These are phyloP conservation scores for Gymnocheta viridis DNA, from an alignment of 2,888 invertebrate species.

Conservation along the genomic window DNA sequence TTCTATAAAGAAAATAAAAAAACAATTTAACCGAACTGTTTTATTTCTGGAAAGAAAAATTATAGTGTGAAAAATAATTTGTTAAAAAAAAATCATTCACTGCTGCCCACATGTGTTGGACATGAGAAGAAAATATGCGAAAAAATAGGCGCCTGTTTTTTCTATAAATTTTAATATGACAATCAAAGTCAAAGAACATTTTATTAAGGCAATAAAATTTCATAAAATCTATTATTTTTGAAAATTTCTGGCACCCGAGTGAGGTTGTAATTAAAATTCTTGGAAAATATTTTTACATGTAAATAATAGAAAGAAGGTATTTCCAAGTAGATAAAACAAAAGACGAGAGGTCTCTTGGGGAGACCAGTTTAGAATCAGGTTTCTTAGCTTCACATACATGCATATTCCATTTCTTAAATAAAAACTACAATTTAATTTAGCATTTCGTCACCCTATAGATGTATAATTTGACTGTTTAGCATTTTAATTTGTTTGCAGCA, in stretches of 20 bases:
- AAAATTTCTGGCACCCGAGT: background rate
- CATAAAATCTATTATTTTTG: background rate
- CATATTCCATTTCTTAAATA: too few relatives aligned
- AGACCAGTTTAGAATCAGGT: too few relatives aligned
- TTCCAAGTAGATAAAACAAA: too few relatives aligned
- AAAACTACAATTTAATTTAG: too few relatives aligned
- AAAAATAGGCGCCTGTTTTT: slow-evolving; percentile 43
- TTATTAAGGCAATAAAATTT: slow-evolving; percentile 4
- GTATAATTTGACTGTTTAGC: too few relatives aligned
- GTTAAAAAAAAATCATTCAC: slow-evolving; percentile 13
- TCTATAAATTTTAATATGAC: background rate
- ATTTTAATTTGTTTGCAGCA: too few relatives aligned
- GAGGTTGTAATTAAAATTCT: background rate
- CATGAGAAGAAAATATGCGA: slow-evolving; percentile 6
- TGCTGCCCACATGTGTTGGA: slow-evolving; percentile 39
- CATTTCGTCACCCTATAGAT: too few relatives aligned
- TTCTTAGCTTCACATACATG: too few relatives aligned
- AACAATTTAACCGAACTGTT: background rate
- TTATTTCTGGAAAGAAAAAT: slow-evolving; percentile 1
- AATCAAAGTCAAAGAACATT: background rate
- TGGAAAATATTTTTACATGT: too few relatives aligned
- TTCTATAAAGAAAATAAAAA: slow-evolving; percentile 22
- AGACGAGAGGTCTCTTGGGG: too few relatives aligned
- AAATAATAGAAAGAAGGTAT: too few relatives aligned
- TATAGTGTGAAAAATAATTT: slow-evolving; percentile 30